Evolutionary conservation across 2,888 invertebrate species (phyloP).

Genomic region (Alcis repandata): DNA sequence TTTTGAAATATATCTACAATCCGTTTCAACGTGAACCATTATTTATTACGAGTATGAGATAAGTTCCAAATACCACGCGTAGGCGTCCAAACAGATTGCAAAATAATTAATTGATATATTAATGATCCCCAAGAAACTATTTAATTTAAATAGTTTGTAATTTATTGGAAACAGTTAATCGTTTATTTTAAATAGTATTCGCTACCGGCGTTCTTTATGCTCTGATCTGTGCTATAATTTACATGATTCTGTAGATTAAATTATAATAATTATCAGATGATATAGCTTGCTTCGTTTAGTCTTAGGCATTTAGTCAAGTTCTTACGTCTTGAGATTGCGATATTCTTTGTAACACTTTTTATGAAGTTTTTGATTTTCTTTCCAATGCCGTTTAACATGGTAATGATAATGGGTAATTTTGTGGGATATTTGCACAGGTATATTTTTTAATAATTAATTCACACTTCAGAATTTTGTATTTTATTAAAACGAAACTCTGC

Average conservation of each 20-base stretch:
- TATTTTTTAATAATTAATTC: too few species aligned
- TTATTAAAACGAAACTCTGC: too few species aligned
- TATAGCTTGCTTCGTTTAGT: slow-evolving; percentile 1
- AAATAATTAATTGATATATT: slow-evolving; percentile 46
- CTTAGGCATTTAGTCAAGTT: too few species aligned
- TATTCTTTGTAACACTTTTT: neutral
- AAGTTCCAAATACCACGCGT: slow-evolving; percentile 32
- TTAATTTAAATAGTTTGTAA: slow-evolving; percentile 34
- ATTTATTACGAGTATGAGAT: slow-evolving; percentile 13
- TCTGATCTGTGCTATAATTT: slow-evolving; percentile 25
- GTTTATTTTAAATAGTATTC: slow-evolving; percentile 15
- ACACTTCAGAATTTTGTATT: too few species aligned
- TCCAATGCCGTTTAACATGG: too few species aligned
- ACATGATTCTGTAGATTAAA: slow-evolving; percentile 27
- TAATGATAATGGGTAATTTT: too few species aligned
- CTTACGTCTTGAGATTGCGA: neutral
- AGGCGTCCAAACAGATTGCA: slow-evolving; percentile 35
- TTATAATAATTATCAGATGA: slow-evolving; percentile 23
- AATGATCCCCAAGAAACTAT: slow-evolving; percentile 33
- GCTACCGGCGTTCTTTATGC: slow-evolving; percentile 30
- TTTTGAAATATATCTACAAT: neutral
- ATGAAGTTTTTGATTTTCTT: too few species aligned
- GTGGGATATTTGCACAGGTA: too few species aligned
- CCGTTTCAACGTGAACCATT: neutral
- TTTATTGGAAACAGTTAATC: slow-evolving; percentile 21